Percentiles rank a stretch among this genome's conserved stretches.
phyloP scores from a whole-genome alignment of 2,888 invertebrate species.

The Aphidoletes aphidimyza region DNA sequence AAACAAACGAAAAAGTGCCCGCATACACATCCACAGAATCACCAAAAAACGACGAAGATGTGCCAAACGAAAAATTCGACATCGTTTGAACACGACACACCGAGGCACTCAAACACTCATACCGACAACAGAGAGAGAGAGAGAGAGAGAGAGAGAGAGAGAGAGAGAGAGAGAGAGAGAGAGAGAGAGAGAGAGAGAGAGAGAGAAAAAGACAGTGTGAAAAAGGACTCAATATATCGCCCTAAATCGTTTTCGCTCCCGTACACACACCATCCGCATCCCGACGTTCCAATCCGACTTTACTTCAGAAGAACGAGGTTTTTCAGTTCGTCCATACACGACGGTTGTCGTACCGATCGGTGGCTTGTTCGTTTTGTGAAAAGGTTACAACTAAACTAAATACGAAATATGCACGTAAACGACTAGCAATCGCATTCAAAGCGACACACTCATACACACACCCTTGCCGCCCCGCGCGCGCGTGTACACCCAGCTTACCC shows the following conservation, averaged over 20 bases:
- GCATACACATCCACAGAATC: conserved; percentile 46
- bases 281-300: neutral
- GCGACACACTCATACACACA: conserved; percentile 27
- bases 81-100: conserved; percentile 35
- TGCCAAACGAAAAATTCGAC: conserved; percentile 34
- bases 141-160: no score
- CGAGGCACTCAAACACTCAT: no score
- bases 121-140: no score
- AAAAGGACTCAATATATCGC: conserved; percentile 46
- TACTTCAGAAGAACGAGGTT: no score
- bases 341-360: conserved; percentile 40
- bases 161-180: no score
- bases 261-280: neutral
- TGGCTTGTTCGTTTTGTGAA: conserved; percentile 29
- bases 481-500: no score
- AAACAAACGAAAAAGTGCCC: conserved; percentile 31
- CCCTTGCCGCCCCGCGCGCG: no score
- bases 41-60: conserved; percentile 48
- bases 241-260: conserved; percentile 22
- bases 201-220: conserved; percentile 9
- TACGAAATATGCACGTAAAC: conserved; percentile 48
- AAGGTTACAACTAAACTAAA: conserved; percentile 46
- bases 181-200: no score
- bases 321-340: neutral
- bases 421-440: conserved; percentile 37